These are phyloP conservation scores for Aromia moschata DNA, from an alignment of 2,888 invertebrate species.

Conservation along the genomic window DNA sequence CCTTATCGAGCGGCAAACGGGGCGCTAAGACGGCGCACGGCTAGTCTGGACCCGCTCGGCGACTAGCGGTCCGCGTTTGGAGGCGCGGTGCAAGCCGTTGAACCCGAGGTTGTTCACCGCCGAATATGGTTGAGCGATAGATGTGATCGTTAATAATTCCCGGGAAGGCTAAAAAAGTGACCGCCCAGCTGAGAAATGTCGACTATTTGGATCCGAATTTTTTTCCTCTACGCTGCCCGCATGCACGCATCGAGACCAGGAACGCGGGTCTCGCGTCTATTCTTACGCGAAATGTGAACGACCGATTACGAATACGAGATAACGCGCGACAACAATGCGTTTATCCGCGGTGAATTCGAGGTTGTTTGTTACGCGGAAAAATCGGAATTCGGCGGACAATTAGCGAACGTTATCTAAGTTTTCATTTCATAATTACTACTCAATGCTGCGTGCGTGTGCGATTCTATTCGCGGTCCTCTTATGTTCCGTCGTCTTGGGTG, in stretches of 20 bases:
- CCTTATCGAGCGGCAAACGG: conserved; percentile 28
- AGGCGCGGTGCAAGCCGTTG: conserved; percentile 60
- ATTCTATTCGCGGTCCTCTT: conserved; percentile 22
- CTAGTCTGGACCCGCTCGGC: conserved; percentile 40
- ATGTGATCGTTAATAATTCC: conserved; percentile 44
- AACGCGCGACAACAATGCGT: conserved; percentile 18
- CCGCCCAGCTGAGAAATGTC: conserved; percentile 8
- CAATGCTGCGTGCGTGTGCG: conserved; percentile 7
- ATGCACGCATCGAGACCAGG: conserved; percentile 15
- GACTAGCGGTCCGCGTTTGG: conserved; percentile 51
- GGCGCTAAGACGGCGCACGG: conserved; percentile 26
- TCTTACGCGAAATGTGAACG: conserved; percentile 60
- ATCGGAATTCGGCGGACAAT: conserved; percentile 14
- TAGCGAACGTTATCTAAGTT: neutral
- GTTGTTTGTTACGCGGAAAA: conserved; percentile 9
- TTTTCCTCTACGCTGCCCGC: conserved; percentile 1
- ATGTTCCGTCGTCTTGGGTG: conserved; percentile 12
- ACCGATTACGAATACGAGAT: conserved; percentile 56
- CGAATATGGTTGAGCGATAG: conserved; percentile 59
- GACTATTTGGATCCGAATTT: conserved; percentile 2
- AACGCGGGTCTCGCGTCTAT: conserved; percentile 46
- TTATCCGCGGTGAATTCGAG: conserved; percentile 14
- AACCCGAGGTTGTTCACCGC: conserved; percentile 63
- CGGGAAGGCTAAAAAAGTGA: conserved; percentile 23
- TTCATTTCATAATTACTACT: conserved; percentile 14